These are phyloP conservation scores for Psittacula cyanocephala DNA, from an alignment of 2,113 vertebrate species.

Conservation along the genomic window DNA sequence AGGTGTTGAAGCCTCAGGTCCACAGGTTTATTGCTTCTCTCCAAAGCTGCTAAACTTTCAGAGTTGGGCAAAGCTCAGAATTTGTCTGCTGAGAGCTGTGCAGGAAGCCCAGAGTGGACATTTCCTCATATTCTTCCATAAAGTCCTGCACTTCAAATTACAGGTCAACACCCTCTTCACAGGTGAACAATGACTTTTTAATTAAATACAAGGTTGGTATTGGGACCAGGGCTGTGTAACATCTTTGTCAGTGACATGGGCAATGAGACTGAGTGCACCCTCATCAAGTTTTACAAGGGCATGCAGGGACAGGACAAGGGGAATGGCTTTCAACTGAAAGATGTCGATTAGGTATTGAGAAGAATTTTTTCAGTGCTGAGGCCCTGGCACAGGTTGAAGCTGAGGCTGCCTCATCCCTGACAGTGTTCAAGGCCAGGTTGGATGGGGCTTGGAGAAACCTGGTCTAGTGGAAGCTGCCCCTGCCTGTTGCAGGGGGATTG, in stretches of 20 bases:
- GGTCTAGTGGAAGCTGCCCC: background rate
- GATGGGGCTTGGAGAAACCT: background rate
- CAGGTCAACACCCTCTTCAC: background rate
- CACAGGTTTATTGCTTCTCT: background rate
- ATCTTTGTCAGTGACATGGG: background rate
- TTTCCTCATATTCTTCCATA: background rate
- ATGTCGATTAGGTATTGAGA: background rate
- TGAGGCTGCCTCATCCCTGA: background rate
- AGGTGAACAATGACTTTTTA: background rate
- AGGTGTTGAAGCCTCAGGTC: background rate
- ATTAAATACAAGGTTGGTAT: background rate
- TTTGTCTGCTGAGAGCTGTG: background rate
- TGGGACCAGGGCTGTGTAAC: background rate
- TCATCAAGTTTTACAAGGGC: background rate
- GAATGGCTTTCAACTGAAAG: background rate
- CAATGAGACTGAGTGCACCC: background rate
- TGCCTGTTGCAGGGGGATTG: background rate
- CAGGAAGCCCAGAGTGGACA: background rate
- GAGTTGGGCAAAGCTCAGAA: background rate
- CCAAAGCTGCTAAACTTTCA: background rate
- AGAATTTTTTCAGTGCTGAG: accelerated
- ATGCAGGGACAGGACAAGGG: background rate
- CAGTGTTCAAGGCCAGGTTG: accelerated
- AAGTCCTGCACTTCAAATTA: background rate
- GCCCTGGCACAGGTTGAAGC: background rate